phyloP scores from a whole-genome alignment of 92 coral and sea anemone species.

The Epizoanthus stellaris region DNA sequence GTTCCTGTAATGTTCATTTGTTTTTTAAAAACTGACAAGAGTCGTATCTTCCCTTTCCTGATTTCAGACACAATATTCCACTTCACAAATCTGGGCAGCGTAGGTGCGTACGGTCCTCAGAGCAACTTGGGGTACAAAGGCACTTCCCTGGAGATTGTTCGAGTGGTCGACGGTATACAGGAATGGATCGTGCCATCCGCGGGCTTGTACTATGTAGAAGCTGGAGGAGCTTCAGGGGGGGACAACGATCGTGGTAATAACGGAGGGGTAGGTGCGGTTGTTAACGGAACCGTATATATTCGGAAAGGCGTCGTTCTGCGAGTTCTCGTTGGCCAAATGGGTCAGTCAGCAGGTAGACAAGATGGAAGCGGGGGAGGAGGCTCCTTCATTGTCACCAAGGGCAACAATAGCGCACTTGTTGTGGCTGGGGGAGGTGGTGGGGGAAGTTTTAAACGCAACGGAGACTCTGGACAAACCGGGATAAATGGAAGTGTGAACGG shows the following conservation, averaged over 20 bases:
- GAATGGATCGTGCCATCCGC: conserved; percentile 17
- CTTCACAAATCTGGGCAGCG: conserved; percentile 37
- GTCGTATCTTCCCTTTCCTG: background rate
- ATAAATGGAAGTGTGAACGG: conserved; percentile 23
- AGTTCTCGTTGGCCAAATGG: conserved; percentile 37
- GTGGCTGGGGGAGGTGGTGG: conserved; percentile 50
- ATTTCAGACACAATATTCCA: background rate
- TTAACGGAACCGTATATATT: conserved; percentile 16
- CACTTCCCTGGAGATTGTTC: conserved; percentile 9
- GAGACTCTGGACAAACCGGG: conserved; percentile 22
- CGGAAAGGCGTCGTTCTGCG: conserved; percentile 12
- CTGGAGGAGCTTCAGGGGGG: conserved; percentile 29
- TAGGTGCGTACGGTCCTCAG: conserved; percentile 23
- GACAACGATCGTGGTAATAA: background rate
- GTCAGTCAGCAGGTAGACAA: background rate
- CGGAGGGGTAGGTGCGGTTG: conserved; percentile 41
- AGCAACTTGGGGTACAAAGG: conserved; percentile 24
- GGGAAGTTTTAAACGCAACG: background rate
- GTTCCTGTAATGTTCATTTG: too few species aligned
- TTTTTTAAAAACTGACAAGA: too few species aligned
- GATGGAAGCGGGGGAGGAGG: conserved; percentile 41
- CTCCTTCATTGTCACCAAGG: conserved; percentile 9
- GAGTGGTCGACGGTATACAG: background rate
- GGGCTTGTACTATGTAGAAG: conserved; percentile 19
- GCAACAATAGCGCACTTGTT: conserved; percentile 14